Evolutionary conservation across 2,797 vertebrate genomes (phyloP).

Genomic region (Centropyge bicolor): DNA sequence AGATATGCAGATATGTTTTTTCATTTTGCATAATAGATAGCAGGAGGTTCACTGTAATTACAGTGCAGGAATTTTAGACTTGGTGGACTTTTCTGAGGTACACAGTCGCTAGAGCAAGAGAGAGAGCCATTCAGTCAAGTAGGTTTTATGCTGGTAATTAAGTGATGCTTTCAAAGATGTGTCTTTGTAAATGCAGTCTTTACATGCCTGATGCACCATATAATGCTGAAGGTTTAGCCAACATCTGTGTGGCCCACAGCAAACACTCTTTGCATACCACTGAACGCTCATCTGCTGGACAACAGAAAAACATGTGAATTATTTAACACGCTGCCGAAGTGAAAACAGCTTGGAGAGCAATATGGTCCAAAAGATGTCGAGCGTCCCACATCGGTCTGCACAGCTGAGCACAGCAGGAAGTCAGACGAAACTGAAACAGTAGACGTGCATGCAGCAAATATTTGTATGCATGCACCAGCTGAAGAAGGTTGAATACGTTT

Average conservation of each 20-base stretch:
- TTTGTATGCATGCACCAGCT: background rate
- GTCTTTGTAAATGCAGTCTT: background rate
- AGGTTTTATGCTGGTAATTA: constrained; percentile 1
- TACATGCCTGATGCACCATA: background rate
- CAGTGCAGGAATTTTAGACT: background rate
- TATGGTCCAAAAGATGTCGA: constrained; percentile 21
- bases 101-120: background rate
- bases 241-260: constrained; percentile 28
- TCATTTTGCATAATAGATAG: constrained; percentile 32
- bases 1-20: constrained; percentile 23
- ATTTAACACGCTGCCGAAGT: constrained; percentile 60
- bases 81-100: background rate
- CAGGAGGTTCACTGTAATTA: background rate
- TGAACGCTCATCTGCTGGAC: constrained; percentile 59
- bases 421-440: constrained; percentile 29
- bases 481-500: constrained; percentile 2
- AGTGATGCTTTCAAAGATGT: constrained; percentile 7
- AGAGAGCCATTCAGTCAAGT: background rate
- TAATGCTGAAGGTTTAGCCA: constrained; percentile 19
- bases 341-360: constrained; percentile 60
- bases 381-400: constrained; percentile 9
- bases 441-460: constrained; percentile 20
- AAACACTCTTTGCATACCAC: constrained; percentile 5
- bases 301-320: constrained; percentile 70
- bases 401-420: constrained; percentile 38